These are phyloP conservation scores for Pinna nobilis DNA, from an alignment of 1,140 invertebrate species.

Conservation along the genomic window DNA sequence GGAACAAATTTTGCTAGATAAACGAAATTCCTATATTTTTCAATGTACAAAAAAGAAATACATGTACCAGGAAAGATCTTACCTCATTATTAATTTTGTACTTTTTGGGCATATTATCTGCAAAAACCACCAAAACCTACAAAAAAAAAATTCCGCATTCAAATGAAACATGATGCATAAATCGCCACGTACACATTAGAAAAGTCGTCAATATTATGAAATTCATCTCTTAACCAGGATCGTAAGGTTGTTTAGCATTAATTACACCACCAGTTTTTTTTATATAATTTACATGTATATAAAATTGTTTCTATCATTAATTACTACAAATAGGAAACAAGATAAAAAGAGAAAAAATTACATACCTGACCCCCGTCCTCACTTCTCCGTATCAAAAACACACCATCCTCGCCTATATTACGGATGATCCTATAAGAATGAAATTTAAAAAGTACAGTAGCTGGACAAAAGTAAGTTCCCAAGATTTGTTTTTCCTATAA, in stretches of 20 bases:
- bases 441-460: no score
- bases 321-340: background rate
- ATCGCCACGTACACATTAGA: no score
- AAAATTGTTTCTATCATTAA: no score
- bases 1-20: no score
- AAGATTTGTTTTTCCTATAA: no score
- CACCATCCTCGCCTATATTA: conserved; percentile 39
- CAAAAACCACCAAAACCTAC: conserved; percentile 43
- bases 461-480: no score
- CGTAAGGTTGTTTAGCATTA: no score
- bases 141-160: background rate
- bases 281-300: no score
- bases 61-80: background rate
- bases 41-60: background rate
- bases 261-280: no score
- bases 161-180: no score
- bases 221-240: no score
- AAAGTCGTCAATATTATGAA: no score
- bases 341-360: background rate
- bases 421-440: conserved; percentile 38
- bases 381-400: conserved; percentile 32
- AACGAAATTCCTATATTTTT: background rate
- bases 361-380: conserved; percentile 32
- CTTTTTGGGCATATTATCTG: conserved; percentile 41
- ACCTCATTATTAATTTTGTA: conserved; percentile 30